phyloP scores from a whole-genome alignment of 2,113 vertebrate genomes.

The Pygoscelis antarcticus region DNA sequence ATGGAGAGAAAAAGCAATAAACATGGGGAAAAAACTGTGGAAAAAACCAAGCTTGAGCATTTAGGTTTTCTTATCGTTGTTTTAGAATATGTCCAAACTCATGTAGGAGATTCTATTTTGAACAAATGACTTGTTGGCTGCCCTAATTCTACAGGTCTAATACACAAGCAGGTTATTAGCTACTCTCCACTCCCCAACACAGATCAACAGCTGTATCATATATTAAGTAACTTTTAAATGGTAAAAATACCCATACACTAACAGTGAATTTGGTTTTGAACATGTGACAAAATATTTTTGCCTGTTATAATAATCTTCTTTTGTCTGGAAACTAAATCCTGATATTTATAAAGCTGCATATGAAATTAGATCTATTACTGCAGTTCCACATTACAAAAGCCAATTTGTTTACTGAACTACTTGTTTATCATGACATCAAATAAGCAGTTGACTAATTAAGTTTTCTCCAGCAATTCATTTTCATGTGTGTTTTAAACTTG shows the following conservation, averaged over 20 bases:
- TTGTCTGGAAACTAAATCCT: not conserved
- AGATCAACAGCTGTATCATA: not conserved
- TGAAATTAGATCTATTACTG: not conserved
- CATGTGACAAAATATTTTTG: not conserved
- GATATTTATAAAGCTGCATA: not conserved
- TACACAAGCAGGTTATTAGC: not conserved
- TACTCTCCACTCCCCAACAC: not conserved
- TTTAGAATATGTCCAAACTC: not conserved
- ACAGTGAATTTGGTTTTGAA: not conserved
- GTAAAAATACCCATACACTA: not conserved
- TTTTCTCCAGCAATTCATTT: not conserved
- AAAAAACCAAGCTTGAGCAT: not conserved
- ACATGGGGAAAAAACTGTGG: not conserved
- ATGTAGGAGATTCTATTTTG: not conserved
- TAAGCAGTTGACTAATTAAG: not conserved
- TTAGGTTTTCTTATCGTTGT: not conserved
- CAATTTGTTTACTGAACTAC: not conserved
- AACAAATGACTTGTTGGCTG: not conserved
- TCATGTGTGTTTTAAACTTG: slow-evolving; percentile 1
- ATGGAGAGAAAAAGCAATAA: not conserved
- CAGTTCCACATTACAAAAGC: not conserved
- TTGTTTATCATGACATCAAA: not conserved
- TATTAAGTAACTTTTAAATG: not conserved
- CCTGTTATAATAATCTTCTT: not conserved
- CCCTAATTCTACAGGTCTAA: not conserved